Evolutionary conservation across 2,113 vertebrate species (phyloP), one percentile per base, ranked within the genome.

Genomic region (Cinclus cinclus): DNA sequence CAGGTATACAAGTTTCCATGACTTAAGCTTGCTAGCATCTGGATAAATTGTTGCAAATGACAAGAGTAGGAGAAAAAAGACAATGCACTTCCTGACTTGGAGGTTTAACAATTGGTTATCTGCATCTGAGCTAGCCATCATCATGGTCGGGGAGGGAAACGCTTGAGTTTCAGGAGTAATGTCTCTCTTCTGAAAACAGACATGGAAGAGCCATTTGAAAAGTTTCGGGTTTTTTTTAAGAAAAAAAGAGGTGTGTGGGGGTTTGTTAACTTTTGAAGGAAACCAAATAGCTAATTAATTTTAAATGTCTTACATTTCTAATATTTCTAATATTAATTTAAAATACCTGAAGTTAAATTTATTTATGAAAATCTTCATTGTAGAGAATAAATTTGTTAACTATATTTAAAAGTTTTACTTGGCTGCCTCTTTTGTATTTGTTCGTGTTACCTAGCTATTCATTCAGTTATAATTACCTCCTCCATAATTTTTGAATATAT

Each of bases 191-290:
- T n/a, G 14, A 55, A 79, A 78, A 50, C 4, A 60, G 16, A 60
- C 9, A 49, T 18, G 12, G 31, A 69, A 78, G 21, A 69, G 2
- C 11, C 5, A 6, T 56, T 63, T 41, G 15, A 71, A 77, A 81
- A 62, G 17, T 37, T 55, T 3, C 8, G 21, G 13, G 15, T 46
- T 46, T 46, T 46, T 67, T 67, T 46, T 44, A 18, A 24, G 24
- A 28, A 24, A 23, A 25, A 6, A 22, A 30, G 9, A 10, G 0
- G 5, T 44, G 35, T 14, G 2, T 5, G 6, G 6, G 11, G 4
- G 3, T 3, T 2, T 4, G 33, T 39, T 33, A 28, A 19, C 21
- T 60, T 12, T 49, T 86, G 22, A 75, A 78, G 23, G 18, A 49
- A 44, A 13, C 9, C 28, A n/a, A 64, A 33, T 4, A 78, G 9